These are phyloP conservation scores for Carassius auratus DNA, from an alignment of 2,113 vertebrate genomes.

Conservation along the genomic window DNA sequence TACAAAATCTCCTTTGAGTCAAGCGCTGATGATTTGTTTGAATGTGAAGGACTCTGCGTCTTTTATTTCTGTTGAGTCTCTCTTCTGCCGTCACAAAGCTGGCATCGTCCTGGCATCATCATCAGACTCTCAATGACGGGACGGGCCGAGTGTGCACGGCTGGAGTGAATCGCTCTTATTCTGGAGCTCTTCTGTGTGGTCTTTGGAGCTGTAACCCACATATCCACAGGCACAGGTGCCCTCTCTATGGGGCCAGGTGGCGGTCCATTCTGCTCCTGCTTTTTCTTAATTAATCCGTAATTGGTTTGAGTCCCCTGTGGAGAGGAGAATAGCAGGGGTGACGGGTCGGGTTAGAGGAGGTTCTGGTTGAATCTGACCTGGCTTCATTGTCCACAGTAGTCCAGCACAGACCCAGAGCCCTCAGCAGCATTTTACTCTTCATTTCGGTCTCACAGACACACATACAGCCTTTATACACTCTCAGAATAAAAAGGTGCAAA, in stretches of 20 bases:
- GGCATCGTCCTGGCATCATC: background rate
- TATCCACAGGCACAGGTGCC: conserved; percentile 76
- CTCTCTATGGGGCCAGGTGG: conserved; percentile 79
- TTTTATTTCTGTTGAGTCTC: background rate
- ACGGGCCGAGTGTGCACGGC: background rate
- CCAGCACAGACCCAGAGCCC: background rate
- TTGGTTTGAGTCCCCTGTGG: conserved; percentile 78
- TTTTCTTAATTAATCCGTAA: conserved; percentile 81
- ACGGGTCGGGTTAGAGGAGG: background rate
- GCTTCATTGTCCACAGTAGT: conserved; percentile 16
- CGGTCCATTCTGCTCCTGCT: conserved; percentile 74
- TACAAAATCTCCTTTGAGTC: background rate
- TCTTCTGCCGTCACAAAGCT: background rate
- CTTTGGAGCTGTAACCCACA: conserved; percentile 66
- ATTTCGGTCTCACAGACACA: too few species aligned
- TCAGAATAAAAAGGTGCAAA: background rate
- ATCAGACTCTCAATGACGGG: background rate
- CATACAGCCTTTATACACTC: background rate
- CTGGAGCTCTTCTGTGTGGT: conserved; percentile 55
- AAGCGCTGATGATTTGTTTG: background rate
- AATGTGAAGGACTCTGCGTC: background rate
- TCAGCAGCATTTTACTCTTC: too few species aligned
- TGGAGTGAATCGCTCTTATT: background rate
- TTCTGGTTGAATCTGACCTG: conserved; percentile 40
- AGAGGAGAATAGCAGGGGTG: conserved; percentile 68